Conservation (phyloP, 2,797 vertebrate species). For the Galaxias olidus region DNA sequence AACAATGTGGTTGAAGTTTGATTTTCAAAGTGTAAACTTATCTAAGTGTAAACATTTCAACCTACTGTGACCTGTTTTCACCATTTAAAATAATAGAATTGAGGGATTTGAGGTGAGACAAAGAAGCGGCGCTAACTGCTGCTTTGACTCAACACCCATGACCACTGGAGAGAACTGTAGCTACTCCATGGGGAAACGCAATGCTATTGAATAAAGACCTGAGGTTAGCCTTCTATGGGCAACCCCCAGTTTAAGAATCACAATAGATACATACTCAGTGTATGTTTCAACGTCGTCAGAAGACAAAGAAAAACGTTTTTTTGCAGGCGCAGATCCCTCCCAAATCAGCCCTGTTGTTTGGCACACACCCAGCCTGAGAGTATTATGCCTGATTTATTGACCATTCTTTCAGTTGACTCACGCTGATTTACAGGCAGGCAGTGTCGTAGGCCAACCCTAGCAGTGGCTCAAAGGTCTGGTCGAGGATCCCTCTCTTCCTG, state of each 20-base stretch:
- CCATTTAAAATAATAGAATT: constrained; percentile 18
- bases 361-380: constrained; percentile 41
- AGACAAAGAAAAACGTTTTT: no score
- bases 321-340: constrained; percentile 10
- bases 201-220: no score
- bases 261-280: no score
- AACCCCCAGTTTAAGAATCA: no score
- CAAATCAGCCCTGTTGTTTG: constrained; percentile 36
- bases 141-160: not conserved
- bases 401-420: constrained; percentile 55
- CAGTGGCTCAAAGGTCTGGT: constrained; percentile 53
- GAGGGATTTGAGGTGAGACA: constrained; percentile 11
- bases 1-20: constrained; percentile 38
- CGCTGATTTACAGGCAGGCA: constrained; percentile 47
- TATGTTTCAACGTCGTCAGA: no score
- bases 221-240: no score
- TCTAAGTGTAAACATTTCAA: constrained; percentile 4
- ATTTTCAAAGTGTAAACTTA: constrained; percentile 16
- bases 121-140: constrained; percentile 4
- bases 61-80: constrained; percentile 11
- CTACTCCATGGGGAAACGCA: no score
- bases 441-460: constrained; percentile 39
- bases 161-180: not conserved
- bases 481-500: constrained; percentile 42
- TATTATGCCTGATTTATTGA: constrained; percentile 46